Evolutionary conservation across 2,113 vertebrate species (phyloP).

Genomic region (Cricetomys ansorgei): DNA sequence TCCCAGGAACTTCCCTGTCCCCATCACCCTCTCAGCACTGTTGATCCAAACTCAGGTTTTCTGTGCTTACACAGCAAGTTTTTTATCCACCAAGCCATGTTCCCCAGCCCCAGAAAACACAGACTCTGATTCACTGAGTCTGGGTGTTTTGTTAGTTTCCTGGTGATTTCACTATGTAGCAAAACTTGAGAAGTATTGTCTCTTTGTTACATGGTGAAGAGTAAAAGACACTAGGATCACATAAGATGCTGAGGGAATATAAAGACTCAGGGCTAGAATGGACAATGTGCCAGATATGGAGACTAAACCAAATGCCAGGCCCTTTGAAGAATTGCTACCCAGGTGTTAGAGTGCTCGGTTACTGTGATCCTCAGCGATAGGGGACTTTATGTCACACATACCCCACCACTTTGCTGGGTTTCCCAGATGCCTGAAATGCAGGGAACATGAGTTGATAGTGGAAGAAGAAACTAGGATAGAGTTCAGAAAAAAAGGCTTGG

Average conservation of each 20-base stretch:
- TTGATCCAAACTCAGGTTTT: no score
- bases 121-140: not conserved
- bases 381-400: not conserved
- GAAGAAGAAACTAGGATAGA: not conserved
- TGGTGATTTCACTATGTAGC: not conserved
- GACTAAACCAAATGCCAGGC: not conserved
- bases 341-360: not conserved
- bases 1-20: not conserved
- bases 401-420: not conserved
- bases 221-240: not conserved
- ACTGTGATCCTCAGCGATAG: not conserved
- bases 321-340: not conserved
- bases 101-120: not conserved
- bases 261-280: not conserved
- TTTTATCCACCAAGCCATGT: not conserved
- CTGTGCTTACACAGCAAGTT: not conserved
- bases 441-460: not conserved
- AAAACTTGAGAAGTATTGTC: not conserved
- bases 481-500: not conserved
- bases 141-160: not conserved
- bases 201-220: not conserved
- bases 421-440: not conserved
- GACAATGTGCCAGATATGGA: not conserved
- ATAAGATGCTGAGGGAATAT: not conserved
- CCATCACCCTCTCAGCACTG: not conserved